Base-by-base conservation (phyloP, 2,797 vertebrate genomes). In the Phyllotis vaccarum region DNA sequence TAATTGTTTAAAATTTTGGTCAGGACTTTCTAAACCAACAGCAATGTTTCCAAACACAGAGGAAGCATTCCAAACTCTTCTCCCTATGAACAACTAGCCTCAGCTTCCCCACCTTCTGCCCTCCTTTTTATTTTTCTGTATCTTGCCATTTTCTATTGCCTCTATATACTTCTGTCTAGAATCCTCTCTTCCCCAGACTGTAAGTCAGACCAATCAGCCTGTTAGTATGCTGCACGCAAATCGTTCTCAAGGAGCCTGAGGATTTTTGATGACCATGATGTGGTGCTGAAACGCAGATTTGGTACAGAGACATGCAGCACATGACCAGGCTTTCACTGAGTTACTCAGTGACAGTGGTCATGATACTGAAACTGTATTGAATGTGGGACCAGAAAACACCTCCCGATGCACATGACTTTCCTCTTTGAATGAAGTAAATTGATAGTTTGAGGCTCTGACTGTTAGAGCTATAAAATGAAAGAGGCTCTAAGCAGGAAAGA, bases 401-500 rank as follows among this genome's bases (percentile, higher is more conserved):
- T 22, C n/a, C 54, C 24, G 0, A 5, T 24, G 70, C 17, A 54
- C 3, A 5, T 0, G 19, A 60, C 13, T 87, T 86, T 78, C 56
- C 76, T 31, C n/a, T 81, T 12, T 37, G 49, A 86, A 88, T 85
- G 58, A 43, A 79, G 43, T 64, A 2, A 40, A 89, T 58, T 37
- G 66, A 86, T 34, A 70, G 72, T 3, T 56, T 27, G 66, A 56
- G 60, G 66, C 60, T 91, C 56, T 10, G 76, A 87, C 86, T 95
- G 46, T 43, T 27, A 49, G 40, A 43, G 34, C 46, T 72, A 49
- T 49, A 56, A 54, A 60, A 89, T 80, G 60, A 91, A 58, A 72
- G 78, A 58, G 72, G 88, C 29, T 89, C 54, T 91, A 29, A 54
- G 86, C 40, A 92, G 31, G 66, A 96, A 43, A 27, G 92, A 81